Evolutionary conservation across 2,113 vertebrate genomes (phyloP).

Genomic region (Neopipo cinnamomea): DNA sequence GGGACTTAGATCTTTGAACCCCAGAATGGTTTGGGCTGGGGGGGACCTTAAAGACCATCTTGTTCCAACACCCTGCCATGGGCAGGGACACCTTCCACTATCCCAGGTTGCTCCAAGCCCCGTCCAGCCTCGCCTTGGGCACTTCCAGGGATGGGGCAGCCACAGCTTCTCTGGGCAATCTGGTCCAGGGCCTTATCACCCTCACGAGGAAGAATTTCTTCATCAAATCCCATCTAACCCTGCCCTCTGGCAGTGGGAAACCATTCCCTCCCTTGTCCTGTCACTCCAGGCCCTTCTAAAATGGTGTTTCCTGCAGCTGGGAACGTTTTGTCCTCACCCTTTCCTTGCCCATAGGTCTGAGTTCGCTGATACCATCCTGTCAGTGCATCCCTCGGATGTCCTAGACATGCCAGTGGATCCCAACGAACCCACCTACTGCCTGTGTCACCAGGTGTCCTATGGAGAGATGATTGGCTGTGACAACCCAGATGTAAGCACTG

Average conservation of each 20-base stretch:
- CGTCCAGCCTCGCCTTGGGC: not conserved
- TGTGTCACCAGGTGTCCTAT: conserved; percentile 98
- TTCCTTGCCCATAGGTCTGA: conserved; percentile 76
- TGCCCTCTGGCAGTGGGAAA: not conserved
- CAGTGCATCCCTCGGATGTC: conserved; percentile 94
- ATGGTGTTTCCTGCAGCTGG: not conserved
- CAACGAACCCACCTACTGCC: conserved; percentile 95
- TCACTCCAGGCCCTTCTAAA: not conserved
- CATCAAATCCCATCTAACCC: not conserved
- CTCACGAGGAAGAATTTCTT: not conserved
- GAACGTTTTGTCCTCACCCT: not conserved
- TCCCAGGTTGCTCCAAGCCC: not conserved
- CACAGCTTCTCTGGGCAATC: not conserved
- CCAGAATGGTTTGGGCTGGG: not conserved
- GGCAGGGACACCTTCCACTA: not conserved
- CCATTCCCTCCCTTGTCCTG: not conserved
- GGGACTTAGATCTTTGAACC: not conserved
- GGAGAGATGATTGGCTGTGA: conserved; percentile 99
- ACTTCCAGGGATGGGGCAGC: not conserved
- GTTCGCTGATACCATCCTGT: conserved; percentile 85
- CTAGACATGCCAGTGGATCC: conserved; percentile 99
- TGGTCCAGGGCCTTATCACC: not conserved
- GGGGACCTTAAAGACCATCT: not conserved
- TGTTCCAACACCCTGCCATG: not conserved
- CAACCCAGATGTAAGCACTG: conserved; percentile 88